Evolutionary conservation across 2,113 vertebrate species (phyloP).

Genomic region (Myotis lucifugus): DNA sequence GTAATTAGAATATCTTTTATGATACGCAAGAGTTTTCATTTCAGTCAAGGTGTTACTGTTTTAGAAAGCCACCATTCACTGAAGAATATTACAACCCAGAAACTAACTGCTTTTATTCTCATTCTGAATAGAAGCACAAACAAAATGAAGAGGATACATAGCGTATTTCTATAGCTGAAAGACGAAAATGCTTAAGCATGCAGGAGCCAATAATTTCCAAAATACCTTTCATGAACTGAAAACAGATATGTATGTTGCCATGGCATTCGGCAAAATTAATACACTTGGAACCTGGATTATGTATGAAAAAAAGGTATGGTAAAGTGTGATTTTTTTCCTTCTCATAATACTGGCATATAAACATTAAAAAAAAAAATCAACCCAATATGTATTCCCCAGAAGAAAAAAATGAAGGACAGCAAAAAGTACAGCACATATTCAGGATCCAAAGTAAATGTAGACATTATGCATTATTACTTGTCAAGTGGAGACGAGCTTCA

Average conservation of each 20-base stretch:
- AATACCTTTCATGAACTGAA: slow-evolving; percentile 83
- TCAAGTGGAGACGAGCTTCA: background rate
- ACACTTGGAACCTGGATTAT: slow-evolving; percentile 78
- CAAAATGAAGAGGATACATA: slow-evolving; percentile 77
- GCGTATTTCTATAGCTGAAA: slow-evolving; percentile 81
- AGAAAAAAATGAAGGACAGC: background rate
- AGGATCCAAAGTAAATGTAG: background rate
- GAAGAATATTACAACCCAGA: slow-evolving; percentile 67
- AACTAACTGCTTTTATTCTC: slow-evolving; percentile 79
- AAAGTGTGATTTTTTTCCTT: background rate
- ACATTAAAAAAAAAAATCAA: background rate
- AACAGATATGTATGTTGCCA: slow-evolving; percentile 82
- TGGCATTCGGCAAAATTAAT: slow-evolving; percentile 84
- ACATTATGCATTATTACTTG: background rate
- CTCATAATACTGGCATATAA: slow-evolving; percentile 45
- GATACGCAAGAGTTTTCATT: slow-evolving; percentile 74
- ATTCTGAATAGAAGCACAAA: slow-evolving; percentile 75
- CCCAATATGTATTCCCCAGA: background rate
- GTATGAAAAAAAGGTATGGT: slow-evolving; percentile 59
- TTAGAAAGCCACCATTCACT: slow-evolving; percentile 68
- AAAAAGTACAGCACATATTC: slow-evolving; percentile 30
- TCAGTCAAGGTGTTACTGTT: slow-evolving; percentile 77
- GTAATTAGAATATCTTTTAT: slow-evolving; percentile 83
- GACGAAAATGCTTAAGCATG: slow-evolving; percentile 72
- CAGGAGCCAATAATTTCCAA: slow-evolving; percentile 85